phyloP scores from a whole-genome alignment of 2,888 invertebrate genomes.

The Pherbina coryleti region DNA sequence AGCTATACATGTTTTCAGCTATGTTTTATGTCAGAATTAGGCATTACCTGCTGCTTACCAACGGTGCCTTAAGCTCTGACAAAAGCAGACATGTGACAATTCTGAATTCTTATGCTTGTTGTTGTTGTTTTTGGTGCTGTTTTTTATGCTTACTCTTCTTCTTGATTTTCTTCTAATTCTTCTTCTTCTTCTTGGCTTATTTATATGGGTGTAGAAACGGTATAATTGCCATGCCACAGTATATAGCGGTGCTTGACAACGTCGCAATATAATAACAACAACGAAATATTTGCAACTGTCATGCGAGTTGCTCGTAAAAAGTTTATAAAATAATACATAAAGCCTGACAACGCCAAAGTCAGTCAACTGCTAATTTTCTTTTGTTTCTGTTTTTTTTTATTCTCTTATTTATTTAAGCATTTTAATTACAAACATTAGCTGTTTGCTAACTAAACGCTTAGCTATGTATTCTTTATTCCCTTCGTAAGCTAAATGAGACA shows the following conservation, averaged over 20 bases:
- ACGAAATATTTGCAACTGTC: slow-evolving; percentile 17
- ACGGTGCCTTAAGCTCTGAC: no score
- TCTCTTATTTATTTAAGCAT: background rate
- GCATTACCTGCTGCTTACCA: no score
- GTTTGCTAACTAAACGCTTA: background rate
- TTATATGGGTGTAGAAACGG: no score
- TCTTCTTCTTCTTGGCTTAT: no score
- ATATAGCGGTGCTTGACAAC: no score
- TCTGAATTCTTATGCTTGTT: background rate
- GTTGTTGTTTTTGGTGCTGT: background rate
- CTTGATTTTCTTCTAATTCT: no score
- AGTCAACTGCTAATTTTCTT: background rate
- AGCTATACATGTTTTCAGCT: no score
- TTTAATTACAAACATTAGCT: slow-evolving; percentile 4
- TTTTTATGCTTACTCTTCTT: no score
- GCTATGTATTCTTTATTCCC: background rate
- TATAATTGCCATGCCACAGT: no score
- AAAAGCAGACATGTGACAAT: no score
- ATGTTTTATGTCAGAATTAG: no score
- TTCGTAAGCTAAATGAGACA: background rate
- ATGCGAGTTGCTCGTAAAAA: slow-evolving; percentile 15
- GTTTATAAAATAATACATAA: no score
- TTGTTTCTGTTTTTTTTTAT: background rate
- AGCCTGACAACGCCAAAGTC: background rate
- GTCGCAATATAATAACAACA: background rate